These are phyloP conservation scores for Forbesichthys agassizii DNA, from an alignment of 2,113 vertebrate genomes.

Conservation along the genomic window DNA sequence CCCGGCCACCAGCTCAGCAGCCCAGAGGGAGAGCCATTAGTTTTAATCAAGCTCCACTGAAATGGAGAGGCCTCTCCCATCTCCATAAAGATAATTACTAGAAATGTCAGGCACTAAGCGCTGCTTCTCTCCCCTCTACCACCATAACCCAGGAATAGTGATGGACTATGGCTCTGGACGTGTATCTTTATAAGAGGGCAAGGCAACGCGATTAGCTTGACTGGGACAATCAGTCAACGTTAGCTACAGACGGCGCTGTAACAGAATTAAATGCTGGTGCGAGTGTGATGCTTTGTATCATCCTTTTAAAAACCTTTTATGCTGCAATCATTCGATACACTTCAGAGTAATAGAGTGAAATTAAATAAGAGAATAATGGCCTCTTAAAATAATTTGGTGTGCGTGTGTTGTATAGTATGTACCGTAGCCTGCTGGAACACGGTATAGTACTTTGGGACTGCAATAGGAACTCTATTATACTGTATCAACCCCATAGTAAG, in stretches of 20 bases:
- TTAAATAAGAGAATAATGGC: not conserved
- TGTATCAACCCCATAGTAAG: too few relatives aligned
- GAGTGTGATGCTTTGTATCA: slow-evolving; percentile 24
- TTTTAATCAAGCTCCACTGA: slow-evolving; percentile 60
- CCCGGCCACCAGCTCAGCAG: slow-evolving; percentile 4
- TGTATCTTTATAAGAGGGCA: slow-evolving; percentile 54
- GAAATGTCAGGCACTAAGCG: slow-evolving; percentile 55
- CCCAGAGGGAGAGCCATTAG: slow-evolving; percentile 48
- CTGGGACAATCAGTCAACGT: slow-evolving; percentile 54
- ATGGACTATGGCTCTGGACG: slow-evolving; percentile 47
- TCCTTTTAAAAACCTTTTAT: slow-evolving; percentile 32
- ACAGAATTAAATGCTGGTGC: slow-evolving; percentile 45
- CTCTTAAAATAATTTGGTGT: not conserved
- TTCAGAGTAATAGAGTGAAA: slow-evolving; percentile 12
- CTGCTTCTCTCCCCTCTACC: slow-evolving; percentile 9
- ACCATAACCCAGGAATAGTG: slow-evolving; percentile 19
- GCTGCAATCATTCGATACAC: slow-evolving; percentile 10
- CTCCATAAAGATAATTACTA: slow-evolving; percentile 67
- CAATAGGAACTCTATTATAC: not conserved
- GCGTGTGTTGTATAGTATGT: not conserved
- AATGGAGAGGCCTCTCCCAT: slow-evolving; percentile 62
- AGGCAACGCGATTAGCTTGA: slow-evolving; percentile 37
- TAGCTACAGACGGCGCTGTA: slow-evolving; percentile 47
- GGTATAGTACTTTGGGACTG: not conserved
- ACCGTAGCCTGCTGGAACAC: not conserved